Conservation (phyloP, 2,888 invertebrate genomes). For the Crossocerus cetratus region DNA sequence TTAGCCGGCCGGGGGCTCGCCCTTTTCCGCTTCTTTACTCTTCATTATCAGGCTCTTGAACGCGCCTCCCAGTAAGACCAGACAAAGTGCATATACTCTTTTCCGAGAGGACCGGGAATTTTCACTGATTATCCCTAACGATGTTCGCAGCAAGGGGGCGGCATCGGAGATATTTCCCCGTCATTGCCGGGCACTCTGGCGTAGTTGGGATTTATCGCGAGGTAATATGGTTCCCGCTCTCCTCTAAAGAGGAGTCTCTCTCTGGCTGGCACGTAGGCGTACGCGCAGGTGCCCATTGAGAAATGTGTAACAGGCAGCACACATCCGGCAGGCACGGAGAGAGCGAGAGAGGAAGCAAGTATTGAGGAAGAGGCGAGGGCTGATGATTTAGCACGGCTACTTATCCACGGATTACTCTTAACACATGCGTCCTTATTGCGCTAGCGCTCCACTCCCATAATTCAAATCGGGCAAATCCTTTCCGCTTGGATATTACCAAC, state of each 20-base stretch:
- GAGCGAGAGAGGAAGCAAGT: slow-evolving; percentile 33
- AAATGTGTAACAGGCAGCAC: neutral
- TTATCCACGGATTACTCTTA: slow-evolving; percentile 22
- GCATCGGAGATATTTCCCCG: neutral
- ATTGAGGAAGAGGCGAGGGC: slow-evolving; percentile 18
- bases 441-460: too few species aligned
- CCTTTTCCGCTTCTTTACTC: too few species aligned
- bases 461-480: too few species aligned
- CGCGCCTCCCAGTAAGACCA: too few species aligned
- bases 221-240: neutral
- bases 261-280: neutral
- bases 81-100: too few species aligned
- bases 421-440: too few species aligned
- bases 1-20: too few species aligned
- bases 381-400: slow-evolving; percentile 56
- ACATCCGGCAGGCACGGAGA: neutral
- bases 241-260: neutral
- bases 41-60: too few species aligned
- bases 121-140: neutral
- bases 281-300: neutral
- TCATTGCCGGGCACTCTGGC: neutral
- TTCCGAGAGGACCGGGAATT: neutral
- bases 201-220: neutral
- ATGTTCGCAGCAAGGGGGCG: neutral
- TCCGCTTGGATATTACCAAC: too few species aligned